Base-by-base conservation (phyloP, 2,113 vertebrate species). In the Pterophyllum scalare region DNA sequence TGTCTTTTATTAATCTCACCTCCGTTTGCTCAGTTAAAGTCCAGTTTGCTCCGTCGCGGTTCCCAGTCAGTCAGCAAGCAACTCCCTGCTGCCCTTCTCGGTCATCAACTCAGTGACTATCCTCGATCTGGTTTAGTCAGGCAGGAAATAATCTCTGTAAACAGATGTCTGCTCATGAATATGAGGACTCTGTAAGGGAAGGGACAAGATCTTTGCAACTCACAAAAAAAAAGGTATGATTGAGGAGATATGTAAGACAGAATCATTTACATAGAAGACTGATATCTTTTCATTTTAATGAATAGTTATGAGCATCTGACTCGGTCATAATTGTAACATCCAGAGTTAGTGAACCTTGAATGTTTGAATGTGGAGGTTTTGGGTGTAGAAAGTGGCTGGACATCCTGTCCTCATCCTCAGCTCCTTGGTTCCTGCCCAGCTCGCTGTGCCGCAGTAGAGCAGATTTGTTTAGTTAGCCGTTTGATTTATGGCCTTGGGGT, bases 401-500 rank as follows among this genome's bases (percentile, higher is more conserved):
- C 89, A 79, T 89, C 87, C 88, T 87, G 87, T 92, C 81, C 84
- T 93, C 89, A 81, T 92, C 89, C 81, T 88, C 74, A 52, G 84
- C 82, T 61, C 77, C 46, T 84, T 61, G 90, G 83, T 91, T 78
- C 33, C 82, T 88, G 83, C 87, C 88, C 87, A 67, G 88, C 79
- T 84, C 35, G 10, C 75, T 54, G 65, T 86, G 88, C 90, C 82
- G 8, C 91, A 75, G 89, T 33, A 43, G n/a, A 88, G 85, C 35
- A 31, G 54, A 58, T 60, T 88, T 94, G 93, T 94, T 95, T 94
- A 82, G 92, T 93, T 89, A 88, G 82, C 77, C 58, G 2, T 84
- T 49, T 93, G 92, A 95, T 94, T 94, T 91, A 94, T 91, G 87
- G 81, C 81, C 80, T 88, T 92, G 89, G 89, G 84, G 91, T 92